Conservation (phyloP, 2,113 vertebrate genomes). For the Polypterus bichir region DNA sequence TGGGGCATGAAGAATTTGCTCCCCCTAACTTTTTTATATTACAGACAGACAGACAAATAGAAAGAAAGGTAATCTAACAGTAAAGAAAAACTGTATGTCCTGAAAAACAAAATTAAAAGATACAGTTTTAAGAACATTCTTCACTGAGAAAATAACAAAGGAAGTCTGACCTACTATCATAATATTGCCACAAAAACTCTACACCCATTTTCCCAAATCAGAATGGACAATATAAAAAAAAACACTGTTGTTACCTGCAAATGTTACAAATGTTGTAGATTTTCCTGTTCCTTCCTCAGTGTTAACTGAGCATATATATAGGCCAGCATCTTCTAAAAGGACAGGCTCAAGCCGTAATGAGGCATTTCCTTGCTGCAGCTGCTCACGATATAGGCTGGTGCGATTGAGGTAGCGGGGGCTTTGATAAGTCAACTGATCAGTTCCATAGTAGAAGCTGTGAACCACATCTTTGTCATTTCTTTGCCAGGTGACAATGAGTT, state of each 20-base stretch:
- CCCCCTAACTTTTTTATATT: no score
- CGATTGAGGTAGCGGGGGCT: constrained; percentile 5
- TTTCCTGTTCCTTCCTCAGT: constrained; percentile 6
- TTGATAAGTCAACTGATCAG: constrained; percentile 5
- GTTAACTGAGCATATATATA: constrained; percentile 21
- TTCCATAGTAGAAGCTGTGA: constrained; percentile 8
- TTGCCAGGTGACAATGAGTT: constrained; percentile 11
- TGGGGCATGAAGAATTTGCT: no score
- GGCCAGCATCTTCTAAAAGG: constrained; percentile 10
- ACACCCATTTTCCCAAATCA: no score
- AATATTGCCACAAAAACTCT: no score
- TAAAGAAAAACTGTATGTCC: no score
- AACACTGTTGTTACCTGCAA: constrained; percentile 15
- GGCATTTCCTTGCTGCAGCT: constrained; percentile 1
- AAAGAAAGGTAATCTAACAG: no score
- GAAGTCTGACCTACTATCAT: no score
- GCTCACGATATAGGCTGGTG: constrained; percentile 5
- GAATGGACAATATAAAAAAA: no score
- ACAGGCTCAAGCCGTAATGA: constrained; percentile 15
- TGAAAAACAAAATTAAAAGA: no score
- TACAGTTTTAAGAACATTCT: no score
- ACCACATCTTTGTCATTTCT: neutral
- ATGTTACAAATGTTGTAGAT: constrained; percentile 16
- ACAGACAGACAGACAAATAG: no score
- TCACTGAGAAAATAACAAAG: no score